A percentile compares a stretch with the other conserved stretches of the same genome.
phyloP scores from a whole-genome alignment of 2,797 vertebrate species.

The Sternotherus odoratus region DNA sequence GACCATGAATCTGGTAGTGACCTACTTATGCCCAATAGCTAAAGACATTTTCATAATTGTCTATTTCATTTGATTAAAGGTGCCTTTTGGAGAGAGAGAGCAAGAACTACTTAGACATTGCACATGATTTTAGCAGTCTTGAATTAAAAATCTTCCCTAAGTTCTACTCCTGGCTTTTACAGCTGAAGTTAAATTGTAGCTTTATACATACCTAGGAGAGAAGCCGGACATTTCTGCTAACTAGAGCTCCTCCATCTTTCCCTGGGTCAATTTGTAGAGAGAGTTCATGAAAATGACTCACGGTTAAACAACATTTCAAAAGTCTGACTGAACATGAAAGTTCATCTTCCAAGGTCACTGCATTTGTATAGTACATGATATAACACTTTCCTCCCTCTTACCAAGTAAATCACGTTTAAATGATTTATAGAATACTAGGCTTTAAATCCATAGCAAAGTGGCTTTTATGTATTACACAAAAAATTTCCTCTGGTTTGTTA shows the following conservation, averaged over 20 bases:
- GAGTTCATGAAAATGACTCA: constrained; percentile 13
- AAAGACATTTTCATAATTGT: constrained; percentile 10
- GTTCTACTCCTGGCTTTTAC: constrained; percentile 45
- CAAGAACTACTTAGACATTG: constrained; percentile 10
- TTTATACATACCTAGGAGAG: background rate
- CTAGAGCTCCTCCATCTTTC: background rate
- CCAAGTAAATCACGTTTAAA: background rate
- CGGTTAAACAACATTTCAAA: constrained; percentile 35
- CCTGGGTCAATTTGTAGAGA: constrained; percentile 3
- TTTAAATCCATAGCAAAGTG: background rate
- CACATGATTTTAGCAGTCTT: background rate
- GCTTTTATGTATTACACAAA: background rate
- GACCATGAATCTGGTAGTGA: too few relatives aligned
- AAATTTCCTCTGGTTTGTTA: background rate
- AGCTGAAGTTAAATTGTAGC: constrained; percentile 38
- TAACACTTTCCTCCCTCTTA: background rate
- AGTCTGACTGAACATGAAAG: constrained; percentile 6
- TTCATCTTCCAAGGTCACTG: constrained; percentile 15
- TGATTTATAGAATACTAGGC: background rate
- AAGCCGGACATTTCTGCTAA: constrained; percentile 11
- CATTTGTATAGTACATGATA: background rate
- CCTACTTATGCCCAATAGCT: background rate
- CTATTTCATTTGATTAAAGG: constrained; percentile 41
- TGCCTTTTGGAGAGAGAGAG: background rate
- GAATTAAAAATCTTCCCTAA: constrained; percentile 41